Conservation (phyloP, 2,113 vertebrate species). For the Xiphophorus hellerii region DNA sequence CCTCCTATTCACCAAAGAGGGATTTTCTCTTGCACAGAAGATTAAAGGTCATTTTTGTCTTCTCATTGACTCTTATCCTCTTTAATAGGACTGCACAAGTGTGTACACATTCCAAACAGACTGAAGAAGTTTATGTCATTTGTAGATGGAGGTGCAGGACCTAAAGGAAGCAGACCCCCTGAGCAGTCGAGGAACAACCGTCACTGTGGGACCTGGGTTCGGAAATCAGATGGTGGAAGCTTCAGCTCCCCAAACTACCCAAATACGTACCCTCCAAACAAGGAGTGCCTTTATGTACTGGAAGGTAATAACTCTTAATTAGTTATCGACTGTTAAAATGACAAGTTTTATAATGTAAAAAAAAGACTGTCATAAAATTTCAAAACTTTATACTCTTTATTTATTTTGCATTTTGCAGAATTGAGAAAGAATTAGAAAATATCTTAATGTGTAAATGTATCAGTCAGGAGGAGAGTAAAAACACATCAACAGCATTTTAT, state of each 20-base stretch:
- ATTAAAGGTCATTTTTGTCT: slow-evolving; percentile 83
- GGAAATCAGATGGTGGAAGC: slow-evolving; percentile 90
- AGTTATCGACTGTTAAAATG: too few species aligned
- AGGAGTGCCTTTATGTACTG: slow-evolving; percentile 94
- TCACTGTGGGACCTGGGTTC: slow-evolving; percentile 90
- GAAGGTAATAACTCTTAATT: slow-evolving; percentile 84
- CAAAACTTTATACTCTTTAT: too few species aligned
- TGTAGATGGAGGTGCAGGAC: slow-evolving; percentile 75
- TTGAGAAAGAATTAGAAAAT: too few species aligned
- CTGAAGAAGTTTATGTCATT: neutral
- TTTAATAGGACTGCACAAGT: neutral
- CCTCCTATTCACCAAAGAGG: slow-evolving; percentile 89
- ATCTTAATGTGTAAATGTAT: too few species aligned
- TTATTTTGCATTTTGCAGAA: too few species aligned
- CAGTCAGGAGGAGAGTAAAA: too few species aligned
- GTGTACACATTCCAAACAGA: neutral
- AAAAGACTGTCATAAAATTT: too few species aligned
- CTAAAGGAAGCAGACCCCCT: slow-evolving; percentile 79
- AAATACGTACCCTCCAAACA: slow-evolving; percentile 91
- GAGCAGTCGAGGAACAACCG: slow-evolving; percentile 70
- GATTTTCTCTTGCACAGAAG: slow-evolving; percentile 90
- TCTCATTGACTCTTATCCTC: neutral
- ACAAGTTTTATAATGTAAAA: too few species aligned
- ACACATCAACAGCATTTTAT: too few species aligned
- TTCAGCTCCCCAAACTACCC: slow-evolving; percentile 96